These are phyloP conservation scores for Tursiops truncatus DNA, from an alignment of 2,113 vertebrate genomes.

Conservation along the genomic window DNA sequence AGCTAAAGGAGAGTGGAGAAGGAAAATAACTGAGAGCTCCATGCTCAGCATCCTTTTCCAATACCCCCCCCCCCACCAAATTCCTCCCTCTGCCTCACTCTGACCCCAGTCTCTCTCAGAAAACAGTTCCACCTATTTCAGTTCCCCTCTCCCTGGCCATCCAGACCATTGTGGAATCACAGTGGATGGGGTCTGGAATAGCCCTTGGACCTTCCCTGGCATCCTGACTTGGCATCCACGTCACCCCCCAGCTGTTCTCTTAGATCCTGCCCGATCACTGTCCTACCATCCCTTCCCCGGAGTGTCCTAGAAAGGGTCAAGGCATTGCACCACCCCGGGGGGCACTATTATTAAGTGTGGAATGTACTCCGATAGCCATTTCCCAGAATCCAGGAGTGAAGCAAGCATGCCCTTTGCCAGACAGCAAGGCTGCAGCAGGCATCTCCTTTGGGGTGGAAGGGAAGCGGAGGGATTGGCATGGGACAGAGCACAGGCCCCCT, in stretches of 20 bases:
- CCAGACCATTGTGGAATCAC: background rate
- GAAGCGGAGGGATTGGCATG: background rate
- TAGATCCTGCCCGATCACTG: conserved; percentile 20
- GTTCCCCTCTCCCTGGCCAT: background rate
- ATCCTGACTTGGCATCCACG: conserved; percentile 23
- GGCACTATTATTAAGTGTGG: conserved; percentile 44
- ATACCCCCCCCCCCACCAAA: background rate
- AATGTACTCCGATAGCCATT: conserved; percentile 19
- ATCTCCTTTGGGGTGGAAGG: background rate
- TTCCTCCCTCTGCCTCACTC: background rate
- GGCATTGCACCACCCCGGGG: conserved; percentile 21
- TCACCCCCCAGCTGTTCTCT: conserved; percentile 17
- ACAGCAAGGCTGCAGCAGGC: background rate
- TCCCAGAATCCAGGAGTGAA: conserved; percentile 46
- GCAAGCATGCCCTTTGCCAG: conserved; percentile 26
- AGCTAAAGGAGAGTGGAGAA: background rate
- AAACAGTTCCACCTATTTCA: background rate
- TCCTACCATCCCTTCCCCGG: conserved; percentile 19
- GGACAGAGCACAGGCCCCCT: background rate
- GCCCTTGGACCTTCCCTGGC: conserved; percentile 39
- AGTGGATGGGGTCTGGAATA: conserved; percentile 7
- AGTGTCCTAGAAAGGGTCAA: conserved; percentile 31
- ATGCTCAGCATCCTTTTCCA: background rate
- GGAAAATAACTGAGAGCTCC: background rate
- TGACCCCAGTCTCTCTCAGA: background rate